These are phyloP conservation scores for Tinamus guttatus DNA, from an alignment of 2,113 vertebrate genomes.

Conservation along the genomic window DNA sequence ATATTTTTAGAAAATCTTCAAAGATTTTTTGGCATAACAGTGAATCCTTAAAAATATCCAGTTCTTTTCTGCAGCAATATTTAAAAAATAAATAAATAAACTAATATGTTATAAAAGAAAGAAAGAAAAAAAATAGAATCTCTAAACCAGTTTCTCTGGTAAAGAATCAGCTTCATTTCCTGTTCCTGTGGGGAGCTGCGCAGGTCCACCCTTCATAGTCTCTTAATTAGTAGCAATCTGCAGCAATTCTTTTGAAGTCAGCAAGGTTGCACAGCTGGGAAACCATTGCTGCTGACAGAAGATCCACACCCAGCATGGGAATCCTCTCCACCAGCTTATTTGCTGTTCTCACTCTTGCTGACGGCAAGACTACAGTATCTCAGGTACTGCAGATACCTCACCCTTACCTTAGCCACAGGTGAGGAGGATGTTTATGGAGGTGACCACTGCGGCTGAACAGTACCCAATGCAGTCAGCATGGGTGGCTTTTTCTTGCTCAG, in stretches of 20 bases:
- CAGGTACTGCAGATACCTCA: not conserved
- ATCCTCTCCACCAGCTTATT: not conserved
- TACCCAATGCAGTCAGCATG: not conserved
- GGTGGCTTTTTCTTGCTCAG: accelerated
- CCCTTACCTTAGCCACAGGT: too few species aligned
- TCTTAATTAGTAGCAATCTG: constrained; percentile 12
- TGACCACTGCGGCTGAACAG: not conserved
- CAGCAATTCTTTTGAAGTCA: not conserved
- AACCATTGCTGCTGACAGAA: not conserved
- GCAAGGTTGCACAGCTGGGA: constrained; percentile 10
- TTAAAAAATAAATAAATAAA: not conserved
- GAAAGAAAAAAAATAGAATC: not conserved
- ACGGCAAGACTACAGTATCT: not conserved
- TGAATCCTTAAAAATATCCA: not conserved
- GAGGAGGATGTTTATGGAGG: not conserved
- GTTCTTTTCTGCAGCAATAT: not conserved
- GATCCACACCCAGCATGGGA: not conserved
- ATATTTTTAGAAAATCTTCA: not conserved
- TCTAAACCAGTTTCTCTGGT: not conserved
- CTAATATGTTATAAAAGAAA: not conserved
- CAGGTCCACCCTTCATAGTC: not conserved
- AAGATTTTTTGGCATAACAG: not conserved
- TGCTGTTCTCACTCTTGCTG: not conserved
- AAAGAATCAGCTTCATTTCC: not conserved
- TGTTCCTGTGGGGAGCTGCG: not conserved